Percentiles rank a stretch among this genome's conserved stretches.
Evolutionary conservation across 2,888 invertebrate species (phyloP).

Genomic region (Diarsia dahlii): DNA sequence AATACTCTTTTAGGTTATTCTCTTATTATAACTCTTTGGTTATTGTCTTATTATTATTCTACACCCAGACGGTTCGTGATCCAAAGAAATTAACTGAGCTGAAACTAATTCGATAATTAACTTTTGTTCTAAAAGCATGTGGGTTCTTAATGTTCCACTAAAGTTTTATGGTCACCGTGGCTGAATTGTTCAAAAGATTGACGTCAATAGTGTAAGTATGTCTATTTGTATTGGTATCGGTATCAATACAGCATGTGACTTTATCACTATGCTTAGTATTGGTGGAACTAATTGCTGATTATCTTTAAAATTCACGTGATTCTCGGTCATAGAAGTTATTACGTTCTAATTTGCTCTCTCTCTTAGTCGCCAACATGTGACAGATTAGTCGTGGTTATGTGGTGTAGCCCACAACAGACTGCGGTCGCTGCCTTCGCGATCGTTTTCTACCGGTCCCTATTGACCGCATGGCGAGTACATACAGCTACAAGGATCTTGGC

Average conservation of each 20-base stretch:
- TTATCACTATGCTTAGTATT: slow-evolving; percentile 20
- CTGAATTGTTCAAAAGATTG: slow-evolving; percentile 72
- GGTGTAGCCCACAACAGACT: too few species aligned
- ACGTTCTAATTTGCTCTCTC: neutral
- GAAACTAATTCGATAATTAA: slow-evolving; percentile 63
- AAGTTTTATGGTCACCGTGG: slow-evolving; percentile 67
- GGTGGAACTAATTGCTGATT: slow-evolving; percentile 41
- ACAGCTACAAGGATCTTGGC: too few species aligned
- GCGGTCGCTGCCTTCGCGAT: too few species aligned
- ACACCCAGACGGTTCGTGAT: slow-evolving; percentile 49
- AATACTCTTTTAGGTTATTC: neutral
- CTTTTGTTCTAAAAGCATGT: slow-evolving; percentile 59
- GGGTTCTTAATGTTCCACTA: slow-evolving; percentile 42
- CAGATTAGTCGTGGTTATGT: too few species aligned
- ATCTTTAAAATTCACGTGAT: slow-evolving; percentile 38
- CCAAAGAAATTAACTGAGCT: slow-evolving; percentile 51
- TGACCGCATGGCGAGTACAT: too few species aligned
- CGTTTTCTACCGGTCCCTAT: too few species aligned
- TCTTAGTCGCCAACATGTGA: neutral
- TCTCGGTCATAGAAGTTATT: slow-evolving; percentile 6
- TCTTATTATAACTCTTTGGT: slow-evolving; percentile 6
- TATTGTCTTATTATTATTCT: slow-evolving; percentile 21
- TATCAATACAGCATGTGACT: slow-evolving; percentile 47
- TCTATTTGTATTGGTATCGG: slow-evolving; percentile 41
- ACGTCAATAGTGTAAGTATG: slow-evolving; percentile 66